phyloP scores from a whole-genome alignment of 2,888 invertebrate species.

The Lymantria monacha region DNA sequence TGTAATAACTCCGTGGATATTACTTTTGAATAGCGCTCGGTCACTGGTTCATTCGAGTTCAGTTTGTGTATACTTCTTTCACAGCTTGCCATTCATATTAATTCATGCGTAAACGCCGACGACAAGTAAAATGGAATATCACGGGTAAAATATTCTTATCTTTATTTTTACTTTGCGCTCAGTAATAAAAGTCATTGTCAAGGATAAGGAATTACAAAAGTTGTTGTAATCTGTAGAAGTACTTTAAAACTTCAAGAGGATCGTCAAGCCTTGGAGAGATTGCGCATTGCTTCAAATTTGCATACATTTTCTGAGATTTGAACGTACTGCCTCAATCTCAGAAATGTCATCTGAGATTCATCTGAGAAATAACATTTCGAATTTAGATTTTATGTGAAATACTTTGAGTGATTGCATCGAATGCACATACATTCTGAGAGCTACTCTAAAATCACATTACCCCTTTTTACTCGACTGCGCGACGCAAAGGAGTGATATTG shows the following conservation, averaged over 20 bases:
- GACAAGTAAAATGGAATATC: conserved; percentile 46
- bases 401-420: neutral
- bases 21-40: conserved; percentile 34
- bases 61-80: conserved; percentile 49
- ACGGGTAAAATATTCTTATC: conserved; percentile 15
- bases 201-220: neutral
- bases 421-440: no score
- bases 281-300: neutral
- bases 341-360: neutral
- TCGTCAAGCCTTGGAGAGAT: no score
- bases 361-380: neutral
- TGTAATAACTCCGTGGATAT: conserved; percentile 10
- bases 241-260: neutral
- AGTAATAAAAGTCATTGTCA: neutral
- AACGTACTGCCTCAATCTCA: neutral
- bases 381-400: neutral
- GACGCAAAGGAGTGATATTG: no score
- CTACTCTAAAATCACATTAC: no score
- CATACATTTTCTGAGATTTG: neutral
- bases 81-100: conserved; percentile 49
- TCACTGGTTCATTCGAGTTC: conserved; percentile 48
- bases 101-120: conserved; percentile 54
- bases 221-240: neutral
- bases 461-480: no score
- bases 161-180: conserved; percentile 1